A percentile compares a stretch with the other conserved stretches of the same genome.
These are phyloP conservation scores for Deroplatys truncata DNA, from an alignment of 2,888 invertebrate species.

Conservation along the genomic window DNA sequence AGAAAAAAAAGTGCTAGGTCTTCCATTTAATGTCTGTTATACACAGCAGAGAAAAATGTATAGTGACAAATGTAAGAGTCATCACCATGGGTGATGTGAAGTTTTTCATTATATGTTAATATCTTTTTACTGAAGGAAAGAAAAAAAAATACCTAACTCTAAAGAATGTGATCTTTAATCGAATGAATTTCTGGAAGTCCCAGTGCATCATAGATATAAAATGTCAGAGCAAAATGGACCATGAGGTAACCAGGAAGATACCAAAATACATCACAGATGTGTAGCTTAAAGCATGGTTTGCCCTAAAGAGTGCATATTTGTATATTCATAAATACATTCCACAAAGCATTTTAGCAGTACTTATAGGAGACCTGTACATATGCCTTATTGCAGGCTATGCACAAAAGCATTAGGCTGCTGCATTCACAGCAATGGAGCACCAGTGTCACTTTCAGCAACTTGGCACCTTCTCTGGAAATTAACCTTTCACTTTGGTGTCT, in stretches of 20 bases:
- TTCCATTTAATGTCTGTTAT: neutral
- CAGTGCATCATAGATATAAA: too few species aligned
- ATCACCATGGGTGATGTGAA: neutral
- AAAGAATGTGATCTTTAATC: too few species aligned
- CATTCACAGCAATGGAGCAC: neutral
- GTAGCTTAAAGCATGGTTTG: too few species aligned
- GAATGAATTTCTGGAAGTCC: too few species aligned
- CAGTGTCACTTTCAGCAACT: too few species aligned
- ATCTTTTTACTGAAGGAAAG: too few species aligned
- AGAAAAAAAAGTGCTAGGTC: neutral
- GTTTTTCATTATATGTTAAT: too few species aligned
- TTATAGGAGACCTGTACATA: neutral
- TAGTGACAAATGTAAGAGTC: neutral
- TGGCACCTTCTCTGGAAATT: too few species aligned
- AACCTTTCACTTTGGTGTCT: neutral
- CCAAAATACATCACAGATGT: too few species aligned
- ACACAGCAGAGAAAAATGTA: neutral
- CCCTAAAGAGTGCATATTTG: neutral
- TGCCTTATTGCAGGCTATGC: neutral
- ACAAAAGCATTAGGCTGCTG: neutral
- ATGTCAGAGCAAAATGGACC: too few species aligned
- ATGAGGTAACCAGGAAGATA: too few species aligned
- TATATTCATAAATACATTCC: neutral
- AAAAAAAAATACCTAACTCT: too few species aligned
- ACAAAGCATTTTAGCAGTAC: neutral